These are phyloP conservation scores for Eupleurogrammus muticus DNA, from an alignment of 2,797 vertebrate genomes.

Conservation along the genomic window DNA sequence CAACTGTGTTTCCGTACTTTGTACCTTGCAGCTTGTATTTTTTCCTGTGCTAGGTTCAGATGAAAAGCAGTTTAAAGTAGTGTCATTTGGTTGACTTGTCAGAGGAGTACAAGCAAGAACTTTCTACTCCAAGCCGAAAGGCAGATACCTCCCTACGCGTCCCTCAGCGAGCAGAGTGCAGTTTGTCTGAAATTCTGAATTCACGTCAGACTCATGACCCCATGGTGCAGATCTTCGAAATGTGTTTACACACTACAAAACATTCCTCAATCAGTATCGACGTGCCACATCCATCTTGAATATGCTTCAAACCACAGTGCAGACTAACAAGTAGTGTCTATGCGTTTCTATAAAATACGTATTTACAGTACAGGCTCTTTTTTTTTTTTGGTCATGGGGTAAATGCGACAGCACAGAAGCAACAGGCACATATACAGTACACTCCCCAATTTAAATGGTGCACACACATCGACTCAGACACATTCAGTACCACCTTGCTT, in stretches of 20 bases:
- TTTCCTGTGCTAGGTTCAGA: not conserved
- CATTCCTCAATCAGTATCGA: slow-evolving; percentile 44
- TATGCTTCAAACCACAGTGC: slow-evolving; percentile 65
- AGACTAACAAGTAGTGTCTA: slow-evolving; percentile 69
- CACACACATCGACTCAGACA: slow-evolving; percentile 87
- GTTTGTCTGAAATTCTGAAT: slow-evolving; percentile 28
- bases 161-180: not conserved
- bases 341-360: slow-evolving; percentile 81
- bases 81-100: slow-evolving; percentile 9
- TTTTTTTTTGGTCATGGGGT: slow-evolving; percentile 87
- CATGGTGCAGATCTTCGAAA: slow-evolving; percentile 51
- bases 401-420: slow-evolving; percentile 82
- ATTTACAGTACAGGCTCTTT: slow-evolving; percentile 86
- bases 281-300: slow-evolving; percentile 56
- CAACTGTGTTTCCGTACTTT: slow-evolving; percentile 1
- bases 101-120: not conserved
- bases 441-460: slow-evolving; percentile 85
- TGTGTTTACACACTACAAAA: slow-evolving; percentile 53
- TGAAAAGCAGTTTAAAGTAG: slow-evolving; percentile 9
- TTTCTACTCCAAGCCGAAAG: slow-evolving; percentile 9
- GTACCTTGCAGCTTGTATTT: slow-evolving; percentile 12
- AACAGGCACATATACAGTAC: slow-evolving; percentile 81
- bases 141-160: slow-evolving; percentile 5
- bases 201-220: slow-evolving; percentile 17
- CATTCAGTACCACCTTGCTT: slow-evolving; percentile 88